Evolutionary conservation across 2,113 vertebrate genomes (phyloP).

Genomic region (Pterocles gutturalis): DNA sequence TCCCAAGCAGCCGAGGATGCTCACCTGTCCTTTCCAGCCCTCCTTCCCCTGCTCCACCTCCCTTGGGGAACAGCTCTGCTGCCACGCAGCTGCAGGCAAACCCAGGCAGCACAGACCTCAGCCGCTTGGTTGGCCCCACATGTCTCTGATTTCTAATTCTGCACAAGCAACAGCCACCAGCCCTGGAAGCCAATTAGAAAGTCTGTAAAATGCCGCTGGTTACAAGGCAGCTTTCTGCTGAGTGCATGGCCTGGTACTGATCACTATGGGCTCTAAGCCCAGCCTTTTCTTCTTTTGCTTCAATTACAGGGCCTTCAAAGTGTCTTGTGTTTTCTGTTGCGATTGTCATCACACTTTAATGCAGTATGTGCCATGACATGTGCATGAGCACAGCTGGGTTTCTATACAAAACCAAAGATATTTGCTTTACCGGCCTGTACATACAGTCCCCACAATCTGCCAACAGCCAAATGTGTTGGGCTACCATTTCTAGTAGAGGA

Average conservation of each 20-base stretch:
- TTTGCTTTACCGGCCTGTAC: constrained; percentile 10
- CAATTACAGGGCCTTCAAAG: constrained; percentile 46
- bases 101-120: not conserved
- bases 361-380: constrained; percentile 14
- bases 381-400: constrained; percentile 36
- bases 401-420: constrained; percentile 25
- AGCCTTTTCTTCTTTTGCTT: constrained; percentile 47
- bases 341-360: constrained; percentile 58
- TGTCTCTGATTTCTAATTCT: constrained; percentile 28
- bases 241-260: constrained; percentile 38
- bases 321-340: constrained; percentile 21
- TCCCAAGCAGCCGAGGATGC: not conserved
- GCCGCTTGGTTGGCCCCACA: not conserved
- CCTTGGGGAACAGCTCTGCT: not conserved
- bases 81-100: not conserved
- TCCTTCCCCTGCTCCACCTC: not conserved
- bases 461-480: not conserved
- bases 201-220: constrained; percentile 36
- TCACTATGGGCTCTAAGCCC: constrained; percentile 42
- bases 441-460: not conserved
- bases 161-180: constrained; percentile 16
- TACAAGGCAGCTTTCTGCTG: constrained; percentile 12
- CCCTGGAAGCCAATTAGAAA: constrained; percentile 42
- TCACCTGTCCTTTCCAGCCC: not conserved
- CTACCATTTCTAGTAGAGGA: constrained; percentile 16